phyloP scores from a whole-genome alignment of 2,113 vertebrate species.

The Irena cyanogastra region DNA sequence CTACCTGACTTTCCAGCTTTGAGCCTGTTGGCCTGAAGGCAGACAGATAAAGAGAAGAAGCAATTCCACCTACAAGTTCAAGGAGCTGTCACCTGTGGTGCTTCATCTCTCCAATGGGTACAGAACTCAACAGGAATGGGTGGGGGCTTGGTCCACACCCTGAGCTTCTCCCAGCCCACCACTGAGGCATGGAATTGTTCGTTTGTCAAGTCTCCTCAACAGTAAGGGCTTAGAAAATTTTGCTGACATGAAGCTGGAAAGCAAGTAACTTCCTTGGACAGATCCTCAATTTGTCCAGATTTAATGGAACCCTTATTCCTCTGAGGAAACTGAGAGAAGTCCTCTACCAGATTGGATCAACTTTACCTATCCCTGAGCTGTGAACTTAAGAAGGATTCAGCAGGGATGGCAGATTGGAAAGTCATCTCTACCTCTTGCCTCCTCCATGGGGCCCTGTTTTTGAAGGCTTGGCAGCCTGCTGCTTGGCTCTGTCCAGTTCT shows the following conservation, averaged over 20 bases:
- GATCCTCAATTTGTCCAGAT: neutral
- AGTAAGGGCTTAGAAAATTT: neutral
- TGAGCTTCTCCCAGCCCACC: neutral
- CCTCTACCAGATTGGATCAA: neutral
- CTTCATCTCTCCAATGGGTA: neutral
- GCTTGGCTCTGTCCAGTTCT: neutral
- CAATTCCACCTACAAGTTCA: neutral
- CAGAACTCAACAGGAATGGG: neutral
- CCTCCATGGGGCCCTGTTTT: neutral
- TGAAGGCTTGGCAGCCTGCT: neutral
- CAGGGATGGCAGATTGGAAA: neutral
- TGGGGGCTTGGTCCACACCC: neutral
- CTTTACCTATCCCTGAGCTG: neutral
- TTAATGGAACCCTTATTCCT: neutral
- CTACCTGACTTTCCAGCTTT: neutral
- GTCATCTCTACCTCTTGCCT: neutral
- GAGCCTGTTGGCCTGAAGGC: neutral
- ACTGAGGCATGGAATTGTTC: accelerated
- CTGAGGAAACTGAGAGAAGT: neutral
- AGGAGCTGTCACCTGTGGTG: neutral
- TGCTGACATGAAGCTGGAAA: neutral
- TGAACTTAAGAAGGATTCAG: neutral
- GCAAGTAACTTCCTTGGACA: neutral
- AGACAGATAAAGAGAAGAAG: neutral
- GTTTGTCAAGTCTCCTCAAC: neutral